These are phyloP conservation scores for Patella depressa DNA, from an alignment of 2,888 invertebrate species.

Conservation along the genomic window DNA sequence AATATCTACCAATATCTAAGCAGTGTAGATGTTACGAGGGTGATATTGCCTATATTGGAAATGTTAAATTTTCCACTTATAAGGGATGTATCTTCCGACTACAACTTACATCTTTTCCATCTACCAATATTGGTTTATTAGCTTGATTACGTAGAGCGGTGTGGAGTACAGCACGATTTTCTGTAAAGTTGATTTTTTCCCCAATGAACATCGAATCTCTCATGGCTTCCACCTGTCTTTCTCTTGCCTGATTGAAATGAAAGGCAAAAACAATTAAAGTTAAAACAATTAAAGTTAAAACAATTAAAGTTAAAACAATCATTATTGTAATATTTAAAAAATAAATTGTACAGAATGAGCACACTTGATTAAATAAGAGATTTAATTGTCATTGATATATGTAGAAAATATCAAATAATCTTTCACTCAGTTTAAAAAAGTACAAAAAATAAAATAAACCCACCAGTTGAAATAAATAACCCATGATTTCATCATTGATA, in stretches of 20 bases:
- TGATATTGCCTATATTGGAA: background rate
- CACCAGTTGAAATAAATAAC: constrained; percentile 85
- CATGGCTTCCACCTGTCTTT: constrained; percentile 86
- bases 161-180: constrained; percentile 95
- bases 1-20: no score
- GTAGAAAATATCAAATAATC: background rate
- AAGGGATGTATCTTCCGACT: background rate
- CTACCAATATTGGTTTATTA: constrained; percentile 84
- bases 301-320: no score
- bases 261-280: no score
- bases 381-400: background rate
- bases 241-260: constrained; percentile 74
- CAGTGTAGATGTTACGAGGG: no score
- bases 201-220: constrained; percentile 93
- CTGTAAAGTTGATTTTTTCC: constrained; percentile 97
- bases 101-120: constrained; percentile 84
- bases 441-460: constrained; percentile 58
- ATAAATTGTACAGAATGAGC: background rate
- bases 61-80: no score
- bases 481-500: constrained; percentile 83
- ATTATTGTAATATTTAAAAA: no score
- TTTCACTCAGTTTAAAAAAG: background rate
- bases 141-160: constrained; percentile 90
- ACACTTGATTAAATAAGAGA: background rate
- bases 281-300: no score